Evolutionary conservation across 2,113 vertebrate genomes (phyloP).

Genomic region (Toxotes jaculatrix): DNA sequence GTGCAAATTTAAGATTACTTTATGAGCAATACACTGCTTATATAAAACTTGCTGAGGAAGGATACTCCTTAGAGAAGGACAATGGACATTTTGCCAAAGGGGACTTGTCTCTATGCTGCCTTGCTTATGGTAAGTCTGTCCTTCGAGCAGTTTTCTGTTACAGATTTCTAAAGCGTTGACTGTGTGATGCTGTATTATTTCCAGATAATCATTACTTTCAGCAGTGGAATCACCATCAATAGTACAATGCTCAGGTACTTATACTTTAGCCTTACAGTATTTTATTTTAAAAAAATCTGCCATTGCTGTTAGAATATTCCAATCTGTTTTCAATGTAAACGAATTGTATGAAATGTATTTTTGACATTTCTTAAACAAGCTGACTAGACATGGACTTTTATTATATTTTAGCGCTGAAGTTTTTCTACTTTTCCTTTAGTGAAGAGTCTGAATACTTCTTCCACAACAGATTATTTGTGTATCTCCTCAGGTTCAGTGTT

Average conservation of each 20-base stretch:
- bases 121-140: slow-evolving; percentile 63
- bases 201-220: not conserved
- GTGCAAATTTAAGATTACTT: not conserved
- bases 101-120: slow-evolving; percentile 14
- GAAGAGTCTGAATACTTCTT: not conserved
- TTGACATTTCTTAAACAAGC: not conserved
- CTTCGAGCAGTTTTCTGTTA: not conserved
- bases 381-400: too few relatives aligned
- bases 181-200: not conserved
- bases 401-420: not conserved
- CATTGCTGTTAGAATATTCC: not conserved
- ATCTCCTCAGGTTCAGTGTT: slow-evolving; percentile 51
- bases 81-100: slow-evolving; percentile 20
- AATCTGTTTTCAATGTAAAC: not conserved
- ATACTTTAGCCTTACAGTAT: too few relatives aligned
- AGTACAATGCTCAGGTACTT: too few relatives aligned
- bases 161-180: not conserved
- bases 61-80: not conserved
- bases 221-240: too few relatives aligned
- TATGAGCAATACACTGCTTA: not conserved
- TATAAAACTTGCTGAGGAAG: not conserved
- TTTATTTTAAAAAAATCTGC: not conserved
- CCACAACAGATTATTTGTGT: not conserved
- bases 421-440: not conserved
- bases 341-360: not conserved